Percentiles rank a stretch among this genome's conserved stretches.
phyloP scores from a whole-genome alignment of 2,888 invertebrate genomes.

The Pecten maximus region DNA sequence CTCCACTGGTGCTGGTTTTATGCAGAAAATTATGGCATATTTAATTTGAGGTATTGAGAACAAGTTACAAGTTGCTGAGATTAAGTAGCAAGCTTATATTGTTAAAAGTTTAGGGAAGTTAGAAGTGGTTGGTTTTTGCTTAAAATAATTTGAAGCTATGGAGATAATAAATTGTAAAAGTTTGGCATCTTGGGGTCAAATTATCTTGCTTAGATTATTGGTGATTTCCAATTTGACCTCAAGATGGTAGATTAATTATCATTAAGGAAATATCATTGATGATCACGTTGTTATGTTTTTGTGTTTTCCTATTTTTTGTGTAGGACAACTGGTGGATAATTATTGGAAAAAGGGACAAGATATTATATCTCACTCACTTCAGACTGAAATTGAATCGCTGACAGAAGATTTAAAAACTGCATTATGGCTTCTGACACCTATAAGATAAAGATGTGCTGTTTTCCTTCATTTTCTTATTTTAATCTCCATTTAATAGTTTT shows the following conservation, averaged over 20 bases:
- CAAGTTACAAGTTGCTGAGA: too few species aligned
- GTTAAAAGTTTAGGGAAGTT: too few species aligned
- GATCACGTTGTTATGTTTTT: constrained; percentile 4
- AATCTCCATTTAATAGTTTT: constrained; percentile 35
- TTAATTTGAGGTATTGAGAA: too few species aligned
- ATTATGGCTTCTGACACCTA: constrained; percentile 33
- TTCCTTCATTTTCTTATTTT: constrained; percentile 26
- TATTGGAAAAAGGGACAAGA: constrained; percentile 31
- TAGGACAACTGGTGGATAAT: constrained; percentile 28
- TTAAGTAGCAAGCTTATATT: too few species aligned
- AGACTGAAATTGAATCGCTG: neutral
- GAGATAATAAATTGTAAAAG: too few species aligned
- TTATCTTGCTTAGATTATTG: neutral
- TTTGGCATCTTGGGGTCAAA: constrained; percentile 31
- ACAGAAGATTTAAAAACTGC: constrained; percentile 27
- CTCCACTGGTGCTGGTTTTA: too few species aligned
- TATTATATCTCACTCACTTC: constrained; percentile 23
- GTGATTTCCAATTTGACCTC: neutral
- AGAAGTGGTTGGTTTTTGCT: too few species aligned
- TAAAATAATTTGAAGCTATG: too few species aligned
- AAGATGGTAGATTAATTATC: constrained; percentile 8
- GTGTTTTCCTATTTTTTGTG: constrained; percentile 29
- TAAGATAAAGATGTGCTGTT: neutral
- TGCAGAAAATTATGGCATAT: too few species aligned
- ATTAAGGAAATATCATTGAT: neutral